Evolutionary conservation across 1,140 invertebrate species (phyloP).

Genomic region (Lordiphosa stackelbergi): DNA sequence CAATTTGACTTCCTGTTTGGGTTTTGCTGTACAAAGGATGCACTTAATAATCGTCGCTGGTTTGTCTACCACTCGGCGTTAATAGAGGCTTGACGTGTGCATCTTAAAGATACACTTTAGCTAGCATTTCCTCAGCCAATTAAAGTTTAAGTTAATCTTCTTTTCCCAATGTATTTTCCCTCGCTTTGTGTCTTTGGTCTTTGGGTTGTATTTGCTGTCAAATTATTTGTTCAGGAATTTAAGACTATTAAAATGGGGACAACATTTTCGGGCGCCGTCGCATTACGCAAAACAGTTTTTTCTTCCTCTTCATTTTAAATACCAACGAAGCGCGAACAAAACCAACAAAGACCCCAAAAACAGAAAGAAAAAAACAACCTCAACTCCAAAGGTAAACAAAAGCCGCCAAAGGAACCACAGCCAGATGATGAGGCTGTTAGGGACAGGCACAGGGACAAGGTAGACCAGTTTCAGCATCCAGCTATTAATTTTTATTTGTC

Average conservation of each 20-base stretch:
- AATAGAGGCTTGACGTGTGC: constrained; percentile 4
- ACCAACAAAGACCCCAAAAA: constrained; percentile 53
- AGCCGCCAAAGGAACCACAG: constrained; percentile 54
- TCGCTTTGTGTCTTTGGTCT: constrained; percentile 28
- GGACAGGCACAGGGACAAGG: constrained; percentile 1
- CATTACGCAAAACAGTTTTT: constrained; percentile 53
- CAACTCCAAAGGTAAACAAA: constrained; percentile 61
- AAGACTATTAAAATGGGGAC: constrained; percentile 59
- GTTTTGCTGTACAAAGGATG: constrained; percentile 8
- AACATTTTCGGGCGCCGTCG: constrained; percentile 45
- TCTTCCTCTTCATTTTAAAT: constrained; percentile 12
- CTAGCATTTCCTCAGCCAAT: constrained; percentile 5
- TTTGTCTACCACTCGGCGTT: constrained; percentile 1
- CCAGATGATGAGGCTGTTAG: constrained; percentile 11
- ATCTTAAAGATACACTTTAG: constrained; percentile 7
- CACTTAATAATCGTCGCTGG: constrained; percentile 10
- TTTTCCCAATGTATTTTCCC: not conserved
- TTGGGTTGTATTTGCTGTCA: constrained; percentile 57
- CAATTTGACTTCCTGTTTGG: constrained; percentile 14
- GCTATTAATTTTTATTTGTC: constrained; percentile 70
- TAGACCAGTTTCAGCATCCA: constrained; percentile 21
- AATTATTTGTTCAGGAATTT: constrained; percentile 66
- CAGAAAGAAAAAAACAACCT: constrained; percentile 33
- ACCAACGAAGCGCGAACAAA: constrained; percentile 50
- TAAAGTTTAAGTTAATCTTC: not conserved